phyloP scores from a whole-genome alignment of 2,797 vertebrate genomes.

The Decapterus maruadsi region DNA sequence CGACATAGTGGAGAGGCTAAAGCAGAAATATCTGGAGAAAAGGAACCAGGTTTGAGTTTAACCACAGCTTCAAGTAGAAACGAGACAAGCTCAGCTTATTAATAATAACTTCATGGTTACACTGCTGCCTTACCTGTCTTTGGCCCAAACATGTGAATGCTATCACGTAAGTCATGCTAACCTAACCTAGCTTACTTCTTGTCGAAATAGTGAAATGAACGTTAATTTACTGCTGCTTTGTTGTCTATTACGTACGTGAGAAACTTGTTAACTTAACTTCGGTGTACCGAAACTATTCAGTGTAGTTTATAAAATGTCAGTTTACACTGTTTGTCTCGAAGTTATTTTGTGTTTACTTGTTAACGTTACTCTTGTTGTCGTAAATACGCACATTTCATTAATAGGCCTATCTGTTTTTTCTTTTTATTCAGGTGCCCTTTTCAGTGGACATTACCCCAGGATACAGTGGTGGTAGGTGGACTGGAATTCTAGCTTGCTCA shows the following conservation, averaged over 20 bases:
- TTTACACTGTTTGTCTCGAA: background rate
- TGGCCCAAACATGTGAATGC: background rate
- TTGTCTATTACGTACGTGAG: background rate
- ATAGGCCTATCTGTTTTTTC: background rate
- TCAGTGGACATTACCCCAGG: slow-evolving; percentile 2
- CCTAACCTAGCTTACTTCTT: too few relatives aligned
- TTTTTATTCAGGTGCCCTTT: slow-evolving; percentile 12
- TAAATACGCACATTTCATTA: background rate
- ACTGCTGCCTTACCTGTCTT: background rate
- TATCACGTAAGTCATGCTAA: background rate
- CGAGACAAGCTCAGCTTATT: background rate
- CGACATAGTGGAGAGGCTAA: slow-evolving; percentile 29
- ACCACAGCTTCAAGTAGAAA: background rate
- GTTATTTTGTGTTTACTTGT: background rate
- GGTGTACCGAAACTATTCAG: background rate
- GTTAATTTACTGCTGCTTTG: too few relatives aligned
- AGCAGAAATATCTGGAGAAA: slow-evolving; percentile 54
- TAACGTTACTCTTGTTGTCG: background rate
- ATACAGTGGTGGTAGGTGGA: slow-evolving; percentile 36
- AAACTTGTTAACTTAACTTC: background rate
- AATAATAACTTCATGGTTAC: background rate
- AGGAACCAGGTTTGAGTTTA: slow-evolving; percentile 61
- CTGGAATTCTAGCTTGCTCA: too few relatives aligned
- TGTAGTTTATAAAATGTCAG: background rate
- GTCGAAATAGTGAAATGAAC: too few relatives aligned